Conservation (phyloP, 2,888 invertebrate genomes). For the Drosophila multiciliata region DNA sequence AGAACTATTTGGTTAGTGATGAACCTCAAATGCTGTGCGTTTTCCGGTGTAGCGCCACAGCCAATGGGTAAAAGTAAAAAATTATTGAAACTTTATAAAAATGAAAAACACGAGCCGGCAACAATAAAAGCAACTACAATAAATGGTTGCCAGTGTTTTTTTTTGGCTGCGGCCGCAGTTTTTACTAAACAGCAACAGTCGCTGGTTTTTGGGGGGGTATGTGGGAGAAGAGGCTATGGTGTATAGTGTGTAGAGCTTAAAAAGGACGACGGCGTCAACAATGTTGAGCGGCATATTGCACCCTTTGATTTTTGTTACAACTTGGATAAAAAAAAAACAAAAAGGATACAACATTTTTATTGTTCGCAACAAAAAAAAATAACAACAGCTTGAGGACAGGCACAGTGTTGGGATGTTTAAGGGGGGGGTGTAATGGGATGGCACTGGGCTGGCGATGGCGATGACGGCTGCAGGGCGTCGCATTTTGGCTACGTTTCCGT, state of each 20-base stretch:
- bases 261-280: slow-evolving; percentile 36
- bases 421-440: background rate
- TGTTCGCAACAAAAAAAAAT: slow-evolving; percentile 75
- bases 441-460: slow-evolving; percentile 8
- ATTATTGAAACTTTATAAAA: slow-evolving; percentile 78
- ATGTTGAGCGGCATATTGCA: slow-evolving; percentile 67
- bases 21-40: slow-evolving; percentile 7
- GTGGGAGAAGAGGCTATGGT: background rate
- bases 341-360: slow-evolving; percentile 66
- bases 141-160: slow-evolving; percentile 67
- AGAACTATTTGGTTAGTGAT: background rate
- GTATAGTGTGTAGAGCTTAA: background rate
- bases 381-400: slow-evolving; percentile 58
- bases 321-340: slow-evolving; percentile 40
- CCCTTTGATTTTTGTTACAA: slow-evolving; percentile 68
- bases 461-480: slow-evolving; percentile 70
- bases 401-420: background rate
- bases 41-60: slow-evolving; percentile 33
- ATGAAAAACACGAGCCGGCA: slow-evolving; percentile 43
- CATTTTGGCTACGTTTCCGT: slow-evolving; percentile 78
- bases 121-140: slow-evolving; percentile 43
- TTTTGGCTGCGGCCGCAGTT: slow-evolving; percentile 58
- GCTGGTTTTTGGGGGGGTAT: slow-evolving; percentile 9
- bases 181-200: slow-evolving; percentile 58
- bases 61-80: slow-evolving; percentile 59